These are phyloP conservation scores for Acrobasis consociella DNA, from an alignment of 2,888 invertebrate species.

Conservation along the genomic window DNA sequence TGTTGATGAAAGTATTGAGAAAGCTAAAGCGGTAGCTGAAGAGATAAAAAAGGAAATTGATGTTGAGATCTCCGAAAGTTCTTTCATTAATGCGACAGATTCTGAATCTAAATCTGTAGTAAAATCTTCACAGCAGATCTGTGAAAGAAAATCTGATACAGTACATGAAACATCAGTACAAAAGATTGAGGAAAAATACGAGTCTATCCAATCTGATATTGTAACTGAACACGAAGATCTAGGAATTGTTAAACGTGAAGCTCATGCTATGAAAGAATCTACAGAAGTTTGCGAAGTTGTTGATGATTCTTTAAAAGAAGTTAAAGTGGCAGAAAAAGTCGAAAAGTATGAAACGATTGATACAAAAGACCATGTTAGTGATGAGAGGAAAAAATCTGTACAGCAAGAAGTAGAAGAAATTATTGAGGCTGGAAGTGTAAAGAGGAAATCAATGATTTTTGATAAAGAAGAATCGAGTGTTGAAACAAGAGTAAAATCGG, in stretches of 20 bases:
- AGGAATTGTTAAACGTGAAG: constrained; percentile 14
- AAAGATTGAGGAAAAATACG: background rate
- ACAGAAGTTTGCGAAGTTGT: constrained; percentile 33
- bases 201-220: background rate
- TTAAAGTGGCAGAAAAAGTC: constrained; percentile 35
- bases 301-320: constrained; percentile 35
- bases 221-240: constrained; percentile 11
- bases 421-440: constrained; percentile 44
- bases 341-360: constrained; percentile 35
- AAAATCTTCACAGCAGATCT: constrained; percentile 11
- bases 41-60: constrained; percentile 63
- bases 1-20: constrained; percentile 64
- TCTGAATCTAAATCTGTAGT: constrained; percentile 28
- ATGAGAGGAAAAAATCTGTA: constrained; percentile 40
- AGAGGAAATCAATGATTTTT: constrained; percentile 40
- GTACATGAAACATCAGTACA: background rate
- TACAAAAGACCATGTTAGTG: constrained; percentile 32
- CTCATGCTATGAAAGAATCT: constrained; percentile 25
- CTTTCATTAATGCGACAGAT: constrained; percentile 27
- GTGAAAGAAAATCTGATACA: constrained; percentile 4
- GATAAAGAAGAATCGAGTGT: constrained; percentile 28
- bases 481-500: constrained; percentile 23
- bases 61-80: constrained; percentile 41
- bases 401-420: constrained; percentile 44
- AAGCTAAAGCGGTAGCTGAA: constrained; percentile 59